These are phyloP conservation scores for Amaurobius ferox DNA, from an alignment of 2,888 invertebrate species.

Conservation along the genomic window DNA sequence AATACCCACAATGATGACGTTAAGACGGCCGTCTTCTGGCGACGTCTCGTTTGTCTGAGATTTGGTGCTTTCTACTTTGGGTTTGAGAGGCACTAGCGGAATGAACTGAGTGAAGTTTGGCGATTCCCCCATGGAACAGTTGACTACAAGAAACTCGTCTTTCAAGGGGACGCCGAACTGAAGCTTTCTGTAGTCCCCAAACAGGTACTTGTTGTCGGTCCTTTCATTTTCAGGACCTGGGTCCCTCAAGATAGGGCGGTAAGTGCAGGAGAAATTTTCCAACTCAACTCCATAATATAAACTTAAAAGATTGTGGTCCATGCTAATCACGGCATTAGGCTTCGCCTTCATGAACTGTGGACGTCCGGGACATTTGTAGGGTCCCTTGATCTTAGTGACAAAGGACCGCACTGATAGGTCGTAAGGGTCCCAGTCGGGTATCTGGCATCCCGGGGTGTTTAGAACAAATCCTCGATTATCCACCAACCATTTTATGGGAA, in stretches of 20 bases:
- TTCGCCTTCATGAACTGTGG: conserved; percentile 45
- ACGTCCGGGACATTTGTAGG: conserved; percentile 61
- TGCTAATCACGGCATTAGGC: conserved; percentile 41
- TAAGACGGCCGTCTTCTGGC: conserved; percentile 77
- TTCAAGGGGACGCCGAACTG: conserved; percentile 59
- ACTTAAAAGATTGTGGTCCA: conserved; percentile 44
- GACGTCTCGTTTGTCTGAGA: neutral
- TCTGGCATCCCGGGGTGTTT: conserved; percentile 70
- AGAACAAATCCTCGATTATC: conserved; percentile 62
- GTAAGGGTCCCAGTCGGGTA: conserved; percentile 72
- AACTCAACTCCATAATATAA: conserved; percentile 48
- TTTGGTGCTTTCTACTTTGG: conserved; percentile 47
- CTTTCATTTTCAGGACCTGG: conserved; percentile 43
- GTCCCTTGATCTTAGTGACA: conserved; percentile 33
- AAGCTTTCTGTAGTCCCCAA: conserved; percentile 45
- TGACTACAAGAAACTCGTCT: conserved; percentile 66
- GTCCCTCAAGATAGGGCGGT: conserved; percentile 58
- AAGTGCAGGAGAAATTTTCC: conserved; percentile 57
- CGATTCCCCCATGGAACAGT: conserved; percentile 52
- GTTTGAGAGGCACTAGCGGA: conserved; percentile 65
- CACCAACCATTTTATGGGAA: conserved; percentile 50
- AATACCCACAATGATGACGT: conserved; percentile 88
- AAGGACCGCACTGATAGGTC: conserved; percentile 66
- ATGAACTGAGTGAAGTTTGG: conserved; percentile 64
- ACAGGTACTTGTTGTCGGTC: conserved; percentile 60